Evolutionary conservation across 2,113 vertebrate species (phyloP).

Genomic region (Dinomys branickii): DNA sequence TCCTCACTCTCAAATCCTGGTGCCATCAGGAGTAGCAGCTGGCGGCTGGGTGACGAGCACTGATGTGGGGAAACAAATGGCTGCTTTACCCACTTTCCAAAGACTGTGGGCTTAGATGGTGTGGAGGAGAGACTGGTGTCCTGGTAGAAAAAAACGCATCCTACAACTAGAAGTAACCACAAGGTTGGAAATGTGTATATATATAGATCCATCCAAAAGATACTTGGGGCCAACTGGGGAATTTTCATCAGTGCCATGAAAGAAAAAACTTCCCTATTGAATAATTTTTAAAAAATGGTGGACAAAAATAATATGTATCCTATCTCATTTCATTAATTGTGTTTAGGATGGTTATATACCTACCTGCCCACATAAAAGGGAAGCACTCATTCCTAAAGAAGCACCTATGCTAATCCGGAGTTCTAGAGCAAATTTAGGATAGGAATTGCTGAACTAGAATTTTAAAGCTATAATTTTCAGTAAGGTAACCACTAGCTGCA

Average conservation of each 20-base stretch:
- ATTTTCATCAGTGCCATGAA: conserved; percentile 48
- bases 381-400: neutral
- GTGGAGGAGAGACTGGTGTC: neutral
- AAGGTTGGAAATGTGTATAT: neutral
- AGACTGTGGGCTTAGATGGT: neutral
- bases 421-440: neutral
- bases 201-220: neutral
- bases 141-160: conserved; percentile 46
- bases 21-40: neutral
- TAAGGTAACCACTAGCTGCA: neutral
- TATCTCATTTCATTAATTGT: neutral
- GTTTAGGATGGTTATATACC: neutral
- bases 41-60: neutral
- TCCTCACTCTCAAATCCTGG: neutral
- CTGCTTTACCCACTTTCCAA: rapidly evolving
- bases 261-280: neutral
- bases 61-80: neutral
- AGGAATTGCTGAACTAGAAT: neutral
- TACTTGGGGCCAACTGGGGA: neutral
- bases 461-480: neutral
- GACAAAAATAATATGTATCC: neutral
- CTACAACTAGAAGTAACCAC: conserved; percentile 53
- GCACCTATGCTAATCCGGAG: neutral
- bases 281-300: neutral
- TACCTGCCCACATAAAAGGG: neutral